Conservation (phyloP, 2,113 vertebrate species). For the Orthonyx spaldingii region DNA sequence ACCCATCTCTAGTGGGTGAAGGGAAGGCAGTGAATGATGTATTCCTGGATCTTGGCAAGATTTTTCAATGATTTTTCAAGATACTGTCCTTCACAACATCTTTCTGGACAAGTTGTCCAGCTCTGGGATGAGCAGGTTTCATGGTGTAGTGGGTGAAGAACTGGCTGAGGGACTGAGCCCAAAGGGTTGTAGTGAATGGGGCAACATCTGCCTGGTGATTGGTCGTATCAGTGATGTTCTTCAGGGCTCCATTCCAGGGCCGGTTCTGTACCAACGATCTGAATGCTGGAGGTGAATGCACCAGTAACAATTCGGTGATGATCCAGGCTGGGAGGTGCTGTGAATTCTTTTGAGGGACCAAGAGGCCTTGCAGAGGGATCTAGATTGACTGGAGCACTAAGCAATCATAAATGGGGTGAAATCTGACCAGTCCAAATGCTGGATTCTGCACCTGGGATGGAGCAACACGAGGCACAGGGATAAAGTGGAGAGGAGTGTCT, state of each 20-base stretch:
- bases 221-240: neutral
- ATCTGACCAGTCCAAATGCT: neutral
- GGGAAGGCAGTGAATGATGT: too few species aligned
- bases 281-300: neutral
- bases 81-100: neutral
- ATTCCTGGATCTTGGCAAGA: neutral
- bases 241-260: neutral
- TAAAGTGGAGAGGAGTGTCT: neutral
- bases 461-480: accelerated
- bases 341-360: neutral
- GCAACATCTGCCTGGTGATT: neutral
- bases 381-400: neutral
- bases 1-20: neutral
- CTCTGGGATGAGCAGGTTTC: neutral
- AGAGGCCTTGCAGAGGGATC: neutral
- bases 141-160: neutral
- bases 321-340: neutral
- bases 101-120: neutral
- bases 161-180: neutral
- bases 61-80: too few species aligned
- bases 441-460: neutral
- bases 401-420: neutral
- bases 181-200: neutral
- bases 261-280: neutral
- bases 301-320: neutral